These are phyloP conservation scores for Drosophila algonquin DNA, from an alignment of 2,888 invertebrate species.

Conservation along the genomic window DNA sequence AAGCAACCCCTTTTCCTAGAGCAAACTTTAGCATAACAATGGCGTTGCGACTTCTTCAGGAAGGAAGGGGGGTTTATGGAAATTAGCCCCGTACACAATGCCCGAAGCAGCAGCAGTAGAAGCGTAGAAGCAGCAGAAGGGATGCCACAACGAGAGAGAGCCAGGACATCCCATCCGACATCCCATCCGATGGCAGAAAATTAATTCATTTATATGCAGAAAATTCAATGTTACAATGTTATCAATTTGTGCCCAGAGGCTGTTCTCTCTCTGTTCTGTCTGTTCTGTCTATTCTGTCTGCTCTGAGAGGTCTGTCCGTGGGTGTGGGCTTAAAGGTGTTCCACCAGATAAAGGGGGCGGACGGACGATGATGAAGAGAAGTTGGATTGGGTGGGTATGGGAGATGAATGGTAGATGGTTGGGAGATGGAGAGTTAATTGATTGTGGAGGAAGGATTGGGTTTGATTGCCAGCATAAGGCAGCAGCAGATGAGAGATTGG, in stretches of 20 bases:
- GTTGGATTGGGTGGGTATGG: too few relatives aligned
- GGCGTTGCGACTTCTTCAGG: slow-evolving; percentile 69
- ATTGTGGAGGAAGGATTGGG: slow-evolving; percentile 55
- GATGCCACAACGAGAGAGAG: slow-evolving; percentile 17
- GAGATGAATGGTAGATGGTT: too few relatives aligned
- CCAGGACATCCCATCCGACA: slow-evolving; percentile 1
- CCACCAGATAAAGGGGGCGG: slow-evolving; percentile 9
- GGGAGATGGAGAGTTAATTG: slow-evolving; percentile 53
- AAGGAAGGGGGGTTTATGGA: slow-evolving; percentile 68
- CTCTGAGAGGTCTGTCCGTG: slow-evolving; percentile 25
- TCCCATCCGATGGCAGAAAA: slow-evolving; percentile 62
- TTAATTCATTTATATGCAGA: slow-evolving; percentile 83
- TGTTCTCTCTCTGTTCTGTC: too few relatives aligned
- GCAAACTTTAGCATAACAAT: slow-evolving; percentile 77
- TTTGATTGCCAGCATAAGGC: slow-evolving; percentile 43
- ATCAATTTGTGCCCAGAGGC: slow-evolving; percentile 74
- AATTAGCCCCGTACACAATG: slow-evolving; percentile 72
- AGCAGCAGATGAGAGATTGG: slow-evolving; percentile 42
- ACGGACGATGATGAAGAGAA: neutral
- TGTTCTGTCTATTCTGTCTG: slow-evolving; percentile 13
- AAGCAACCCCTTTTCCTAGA: slow-evolving; percentile 62
- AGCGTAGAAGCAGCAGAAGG: slow-evolving; percentile 19
- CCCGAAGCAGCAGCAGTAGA: slow-evolving; percentile 43
- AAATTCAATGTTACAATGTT: slow-evolving; percentile 78
- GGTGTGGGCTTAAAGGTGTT: slow-evolving; percentile 51